Evolutionary conservation across 1,140 invertebrate genomes (phyloP).

Genomic region (Argopecten irradians): DNA sequence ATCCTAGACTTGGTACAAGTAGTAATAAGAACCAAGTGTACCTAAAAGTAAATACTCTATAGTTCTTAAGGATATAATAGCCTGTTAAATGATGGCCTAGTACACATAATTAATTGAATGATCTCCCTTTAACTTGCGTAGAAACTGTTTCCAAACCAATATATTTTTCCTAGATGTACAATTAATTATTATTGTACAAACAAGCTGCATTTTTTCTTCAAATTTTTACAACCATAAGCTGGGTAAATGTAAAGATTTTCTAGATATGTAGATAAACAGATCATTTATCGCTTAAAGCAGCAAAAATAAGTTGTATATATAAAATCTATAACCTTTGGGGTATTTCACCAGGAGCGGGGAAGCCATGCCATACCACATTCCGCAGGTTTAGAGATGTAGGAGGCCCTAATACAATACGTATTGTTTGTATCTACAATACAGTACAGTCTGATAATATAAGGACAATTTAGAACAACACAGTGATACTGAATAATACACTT

Average conservation of each 20-base stretch:
- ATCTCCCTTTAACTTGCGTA: too few species aligned
- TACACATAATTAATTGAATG: too few species aligned
- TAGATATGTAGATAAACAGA: too few species aligned
- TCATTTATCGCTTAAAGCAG: background rate
- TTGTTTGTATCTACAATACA: constrained; percentile 55
- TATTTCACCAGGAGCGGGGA: constrained; percentile 68
- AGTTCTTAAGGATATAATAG: too few species aligned
- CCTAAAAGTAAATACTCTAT: constrained; percentile 54
- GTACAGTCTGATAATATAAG: background rate
- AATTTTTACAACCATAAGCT: background rate
- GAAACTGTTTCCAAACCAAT: too few species aligned
- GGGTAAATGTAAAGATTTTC: too few species aligned
- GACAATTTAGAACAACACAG: background rate
- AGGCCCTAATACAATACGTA: constrained; percentile 71
- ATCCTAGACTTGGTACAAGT: constrained; percentile 59
- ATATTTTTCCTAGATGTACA: too few species aligned
- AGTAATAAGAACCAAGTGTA: constrained; percentile 61
- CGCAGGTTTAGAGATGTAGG: constrained; percentile 76
- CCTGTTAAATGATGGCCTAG: too few species aligned
- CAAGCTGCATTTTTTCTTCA: too few species aligned
- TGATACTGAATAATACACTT: background rate
- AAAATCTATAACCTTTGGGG: constrained; percentile 56
- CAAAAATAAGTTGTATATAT: background rate
- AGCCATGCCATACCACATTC: constrained; percentile 77
- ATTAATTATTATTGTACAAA: too few species aligned